Percentiles rank a stretch among this genome's conserved stretches.
Conservation (phyloP, 2,888 invertebrate species). For the Chaetogeoica ovagalla region DNA sequence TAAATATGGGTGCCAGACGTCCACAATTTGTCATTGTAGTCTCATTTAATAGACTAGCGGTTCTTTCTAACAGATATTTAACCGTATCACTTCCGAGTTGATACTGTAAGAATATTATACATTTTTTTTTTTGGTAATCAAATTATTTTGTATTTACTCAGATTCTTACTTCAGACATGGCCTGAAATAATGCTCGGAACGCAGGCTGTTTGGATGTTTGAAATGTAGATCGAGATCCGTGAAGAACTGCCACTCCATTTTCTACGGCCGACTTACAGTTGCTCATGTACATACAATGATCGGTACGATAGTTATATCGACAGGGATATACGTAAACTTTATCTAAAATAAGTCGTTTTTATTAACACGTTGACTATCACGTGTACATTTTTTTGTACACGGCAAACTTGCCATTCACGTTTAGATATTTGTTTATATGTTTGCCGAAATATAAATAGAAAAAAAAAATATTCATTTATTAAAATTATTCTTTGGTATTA, state of each 20-base stretch:
- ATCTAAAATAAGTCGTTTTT: conserved; percentile 30
- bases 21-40: conserved; percentile 69
- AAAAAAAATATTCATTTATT: no score
- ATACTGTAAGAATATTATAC: conserved; percentile 62
- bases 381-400: no score
- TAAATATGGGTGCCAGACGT: conserved; percentile 47
- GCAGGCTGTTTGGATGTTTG: conserved; percentile 83
- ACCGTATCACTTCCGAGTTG: conserved; percentile 70
- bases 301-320: conserved; percentile 88
- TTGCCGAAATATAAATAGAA: no score
- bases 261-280: conserved; percentile 76
- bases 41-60: conserved; percentile 58
- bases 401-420: no score
- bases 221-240: conserved; percentile 86
- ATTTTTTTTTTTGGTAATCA: neutral
- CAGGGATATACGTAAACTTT: conserved; percentile 75
- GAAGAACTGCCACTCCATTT: conserved; percentile 79
- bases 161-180: conserved; percentile 65
- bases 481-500: no score
- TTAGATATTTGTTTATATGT: no score
- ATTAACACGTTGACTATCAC: no score
- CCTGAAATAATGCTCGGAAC: conserved; percentile 73
- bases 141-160: conserved; percentile 30
- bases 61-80: conserved; percentile 66
- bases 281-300: conserved; percentile 95